Conservation (phyloP, 2,113 vertebrate genomes). For the Cisticola juncidis region DNA sequence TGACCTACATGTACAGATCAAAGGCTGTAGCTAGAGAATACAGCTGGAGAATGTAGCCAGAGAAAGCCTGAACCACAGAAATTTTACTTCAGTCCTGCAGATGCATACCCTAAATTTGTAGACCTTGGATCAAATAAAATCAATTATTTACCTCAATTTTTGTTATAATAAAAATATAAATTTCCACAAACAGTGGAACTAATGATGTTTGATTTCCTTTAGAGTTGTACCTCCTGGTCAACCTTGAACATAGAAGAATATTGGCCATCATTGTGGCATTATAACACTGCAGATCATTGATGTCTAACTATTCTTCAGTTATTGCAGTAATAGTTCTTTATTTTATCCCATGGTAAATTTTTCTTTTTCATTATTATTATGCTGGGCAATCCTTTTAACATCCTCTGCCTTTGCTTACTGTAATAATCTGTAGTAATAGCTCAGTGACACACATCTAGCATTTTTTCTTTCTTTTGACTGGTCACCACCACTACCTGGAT, state of each 20-base stretch:
- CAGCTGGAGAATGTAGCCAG: not conserved
- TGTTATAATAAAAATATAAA: not conserved
- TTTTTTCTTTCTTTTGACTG: not conserved
- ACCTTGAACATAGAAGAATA: not conserved
- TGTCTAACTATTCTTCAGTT: not conserved
- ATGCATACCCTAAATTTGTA: not conserved
- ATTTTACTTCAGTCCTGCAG: not conserved
- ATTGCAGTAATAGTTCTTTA: not conserved
- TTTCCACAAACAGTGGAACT: not conserved
- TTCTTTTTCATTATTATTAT: not conserved
- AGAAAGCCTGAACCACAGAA: not conserved
- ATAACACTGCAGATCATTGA: accelerated
- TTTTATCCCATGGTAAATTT: not conserved
- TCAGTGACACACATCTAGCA: not conserved
- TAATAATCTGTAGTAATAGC: not conserved
- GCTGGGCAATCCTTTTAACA: not conserved
- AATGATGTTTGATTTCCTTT: not conserved
- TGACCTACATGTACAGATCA: not conserved
- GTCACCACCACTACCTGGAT: not conserved
- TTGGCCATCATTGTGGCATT: not conserved
- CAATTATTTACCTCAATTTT: not conserved
- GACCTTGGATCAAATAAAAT: not conserved
- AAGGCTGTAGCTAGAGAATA: not conserved
- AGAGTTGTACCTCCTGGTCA: not conserved
- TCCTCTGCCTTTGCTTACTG: not conserved